Evolutionary conservation across 1,140 invertebrate species (phyloP), one percentile per base, ranked within the genome.

Genomic region (Tachypleus tridentatus): DNA sequence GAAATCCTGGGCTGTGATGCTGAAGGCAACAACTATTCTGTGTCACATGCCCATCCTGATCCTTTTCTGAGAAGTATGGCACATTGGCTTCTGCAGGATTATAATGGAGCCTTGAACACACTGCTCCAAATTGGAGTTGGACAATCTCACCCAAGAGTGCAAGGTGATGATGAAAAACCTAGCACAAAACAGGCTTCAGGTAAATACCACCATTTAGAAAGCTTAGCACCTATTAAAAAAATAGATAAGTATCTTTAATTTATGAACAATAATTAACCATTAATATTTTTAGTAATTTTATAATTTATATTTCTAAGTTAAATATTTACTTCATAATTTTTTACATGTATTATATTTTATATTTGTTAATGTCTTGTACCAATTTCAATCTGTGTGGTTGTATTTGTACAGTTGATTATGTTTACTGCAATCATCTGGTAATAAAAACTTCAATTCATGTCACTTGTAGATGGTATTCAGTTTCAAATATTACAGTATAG

Each of bases 1-100:
- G 88, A 91, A 77, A 83, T 88, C 63, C 60, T 73, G 8, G 63
- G 78, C 5, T 72, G 70, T 62, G 76, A 81, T 59, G 72, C 69
- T 29, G 71, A 74, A 67, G 76, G 77, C 57, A 64, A 70, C 8
- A 85, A 87, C 72, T 83, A 87, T 66, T 84, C 90, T 70, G 73
- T 86, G 48, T 82, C 82, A 10, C 83, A 80, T 64, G 86, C 86
- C 0, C 89, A 93, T 77, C 90, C 90, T 0, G 95, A 99, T 83
- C 96, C 97, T 4, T 99, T 99, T 77, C 79, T 97, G 5, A 82
- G 97, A 4, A 98, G 95, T 11, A 99, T 99, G 91, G 90, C 95
- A 4, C 80, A 95, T 51, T 99, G 97, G 97, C 87, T 93, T 65
- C 76, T 98, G 29, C 93, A 95, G 74, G 93, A 97, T 70, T 89